Base-by-base conservation (phyloP, 2,113 vertebrate species). In the Spheniscus mendiculus region DNA sequence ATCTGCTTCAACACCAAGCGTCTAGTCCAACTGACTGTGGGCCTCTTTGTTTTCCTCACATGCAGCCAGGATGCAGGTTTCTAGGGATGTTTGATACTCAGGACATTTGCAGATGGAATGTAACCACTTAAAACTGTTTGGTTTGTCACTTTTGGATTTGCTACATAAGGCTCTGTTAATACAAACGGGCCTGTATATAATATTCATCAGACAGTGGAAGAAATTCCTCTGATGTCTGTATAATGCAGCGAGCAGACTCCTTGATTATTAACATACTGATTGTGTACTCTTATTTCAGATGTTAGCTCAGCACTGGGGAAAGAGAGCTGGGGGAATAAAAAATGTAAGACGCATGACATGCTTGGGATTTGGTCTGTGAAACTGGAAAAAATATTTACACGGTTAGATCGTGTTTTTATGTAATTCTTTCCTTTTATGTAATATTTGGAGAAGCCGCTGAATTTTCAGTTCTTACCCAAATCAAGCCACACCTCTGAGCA, bases 371-470 rank as follows among this genome's bases (percentile, higher is more conserved):
- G 89, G 81, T 97, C 93, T 77, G 82, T 45, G 23, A 95, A 95
- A 83, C 94, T 96, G 96, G 96, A 97, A 96, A 92, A 95, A 92
- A 95, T 93, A 96, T 96, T 96, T 96, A 96, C 86, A 91, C 0
- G 3, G 74, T 97, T 96, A 96, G 86, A 56, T 92, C 19, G 47
- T 90, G 79, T 50, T 91, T 94, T 90, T 76, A 15, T 69, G 69
- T 93, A 83, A 94, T 89, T 91, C 83, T 97, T 98, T 97, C 95
- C 95, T 97, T 96, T 94, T 93, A 90, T 89, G 95, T 96, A 80
- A 97, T 90, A 93, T 93, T 90, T 96, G 96, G 95, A 96, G 90
- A 87, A 95, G 81, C 76, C 4, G 30, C 72, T 72, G 95, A 80
- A 71, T 95, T 95, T 79, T 94, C 67, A 49, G 32, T 90, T 71